Evolutionary conservation across 1,140 invertebrate species (phyloP), one percentile per base, ranked within the genome.

Genomic region (Adoxophyes honmai): DNA sequence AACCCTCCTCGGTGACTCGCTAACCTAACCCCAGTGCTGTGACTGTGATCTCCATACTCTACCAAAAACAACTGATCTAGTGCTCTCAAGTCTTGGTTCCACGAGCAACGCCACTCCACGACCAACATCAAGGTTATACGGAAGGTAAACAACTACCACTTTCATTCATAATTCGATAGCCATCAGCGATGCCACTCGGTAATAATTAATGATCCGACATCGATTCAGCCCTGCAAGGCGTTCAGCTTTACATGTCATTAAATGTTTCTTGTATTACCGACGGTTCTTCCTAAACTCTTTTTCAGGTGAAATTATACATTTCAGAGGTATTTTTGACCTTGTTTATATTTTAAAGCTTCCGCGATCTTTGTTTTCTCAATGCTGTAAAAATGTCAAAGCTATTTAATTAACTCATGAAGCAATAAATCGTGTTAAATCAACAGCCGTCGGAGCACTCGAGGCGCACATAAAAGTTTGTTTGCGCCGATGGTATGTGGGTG

Each of bases 101-200:
- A 52, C 28, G 33, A 28, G 42, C 51, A 52, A 3, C 21, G 21
- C 21, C 33, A 15, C 51, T 68, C 59, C 60, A 73, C 66, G 39
- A 44, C 55, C 66, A 55, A 64, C 52, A 35, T 75, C 79, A 78
- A 82, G 81, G 76, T 84, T 74, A 72, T 68, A 58, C 42, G 64
- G 71, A 67, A 87, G 82, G 84, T 84, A 87, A 87, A 87, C 73
- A 81, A 62, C 44, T 55, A 60, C 52, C 60, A 69, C 55, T 74
- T 73, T 75, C 66, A 81, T 81, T 72, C 66, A 70, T 73, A 64
- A 65, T 68, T 64, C 34, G 33, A 58, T 28, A 4, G 18, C 21
- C 33, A 39, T 52, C 14, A 34, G 21, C 28, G 21, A 48, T 48
- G n/a, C 16, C 28, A 48, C 4, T 48, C 21, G 21, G 21, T 48